These are phyloP conservation scores for Achlya flavicornis DNA, from an alignment of 2,888 invertebrate species.

Conservation along the genomic window DNA sequence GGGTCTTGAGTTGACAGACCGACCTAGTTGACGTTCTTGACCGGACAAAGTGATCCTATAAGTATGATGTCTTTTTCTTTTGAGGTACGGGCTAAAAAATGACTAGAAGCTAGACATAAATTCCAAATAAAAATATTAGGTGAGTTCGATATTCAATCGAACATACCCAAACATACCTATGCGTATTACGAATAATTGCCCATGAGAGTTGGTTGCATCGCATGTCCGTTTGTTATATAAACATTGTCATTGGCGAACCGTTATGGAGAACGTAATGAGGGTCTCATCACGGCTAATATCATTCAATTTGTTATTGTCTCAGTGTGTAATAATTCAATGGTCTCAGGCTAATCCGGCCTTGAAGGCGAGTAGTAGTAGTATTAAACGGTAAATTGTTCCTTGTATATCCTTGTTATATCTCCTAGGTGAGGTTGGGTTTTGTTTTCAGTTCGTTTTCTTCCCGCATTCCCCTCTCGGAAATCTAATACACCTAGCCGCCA, in stretches of 20 bases:
- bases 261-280: slow-evolving; percentile 60
- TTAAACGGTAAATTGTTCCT: slow-evolving; percentile 5
- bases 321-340: too few relatives aligned
- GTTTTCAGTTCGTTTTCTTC: too few relatives aligned
- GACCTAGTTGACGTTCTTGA: too few relatives aligned
- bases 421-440: neutral
- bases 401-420: neutral
- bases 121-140: too few relatives aligned
- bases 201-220: slow-evolving; percentile 20
- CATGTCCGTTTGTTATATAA: slow-evolving; percentile 40
- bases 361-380: slow-evolving; percentile 14
- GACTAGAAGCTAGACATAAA: too few relatives aligned
- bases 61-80: too few relatives aligned
- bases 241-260: slow-evolving; percentile 54
- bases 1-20: too few relatives aligned
- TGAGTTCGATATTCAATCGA: neutral
- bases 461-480: too few relatives aligned
- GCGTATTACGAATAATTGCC: slow-evolving; percentile 1
- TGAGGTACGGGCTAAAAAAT: too few relatives aligned
- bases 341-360: slow-evolving; percentile 40
- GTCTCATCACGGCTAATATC: slow-evolving; percentile 35
- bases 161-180: neutral
- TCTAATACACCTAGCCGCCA: too few relatives aligned
- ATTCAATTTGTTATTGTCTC: slow-evolving; percentile 37
- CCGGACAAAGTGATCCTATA: too few relatives aligned